Base-by-base conservation (phyloP, 2,797 vertebrate genomes). In the Sciurus vulgaris region DNA sequence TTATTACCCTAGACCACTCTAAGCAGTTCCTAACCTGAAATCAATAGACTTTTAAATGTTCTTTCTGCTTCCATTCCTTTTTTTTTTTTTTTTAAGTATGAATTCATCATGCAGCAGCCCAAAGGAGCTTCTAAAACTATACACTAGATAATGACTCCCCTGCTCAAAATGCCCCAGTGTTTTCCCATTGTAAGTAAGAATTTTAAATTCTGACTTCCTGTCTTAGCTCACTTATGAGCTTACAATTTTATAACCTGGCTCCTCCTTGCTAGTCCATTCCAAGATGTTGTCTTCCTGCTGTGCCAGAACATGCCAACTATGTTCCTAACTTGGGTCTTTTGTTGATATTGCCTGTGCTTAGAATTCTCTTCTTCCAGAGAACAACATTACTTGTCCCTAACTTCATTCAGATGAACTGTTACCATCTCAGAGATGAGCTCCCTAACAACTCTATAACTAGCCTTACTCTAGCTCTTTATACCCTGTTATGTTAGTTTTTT, bases 151-250 rank as follows among this genome's bases (percentile, higher is more conserved):
- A 14, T 65, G 63, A 77, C 28, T 87, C 3, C 26, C 13, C 33
- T 88, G 18, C 91, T 92, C n/a, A 95, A 96, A 87, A 87, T 10
- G 87, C 3, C 76, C 56, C 15, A 59, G 3, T 73, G 54, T 63
- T 73, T 96, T 94, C 33, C 54, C 49, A 92, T 67, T 33, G 65
- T 24, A 92, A 22, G 91, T 65, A 90, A 94, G 67, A 76, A 59
- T 22, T 26, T 35, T 82, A 56, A 88, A 81, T 44, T 93, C 28
- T 59, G 92, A 77, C 20, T 83, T 67, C 77, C 44, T 41, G 18
- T 65, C 49, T 93, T 85, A 89, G 74, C 6, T 86, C 38, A 47
- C 7, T 7, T 15, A 17, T 67, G 33, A 17, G 15, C 15, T 65
- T 26, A 91, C 18, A 78, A 33, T 86, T 81, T 89, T 70, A 73